These are phyloP conservation scores for Xestia ashworthii DNA, from an alignment of 2,888 invertebrate genomes.

Conservation along the genomic window DNA sequence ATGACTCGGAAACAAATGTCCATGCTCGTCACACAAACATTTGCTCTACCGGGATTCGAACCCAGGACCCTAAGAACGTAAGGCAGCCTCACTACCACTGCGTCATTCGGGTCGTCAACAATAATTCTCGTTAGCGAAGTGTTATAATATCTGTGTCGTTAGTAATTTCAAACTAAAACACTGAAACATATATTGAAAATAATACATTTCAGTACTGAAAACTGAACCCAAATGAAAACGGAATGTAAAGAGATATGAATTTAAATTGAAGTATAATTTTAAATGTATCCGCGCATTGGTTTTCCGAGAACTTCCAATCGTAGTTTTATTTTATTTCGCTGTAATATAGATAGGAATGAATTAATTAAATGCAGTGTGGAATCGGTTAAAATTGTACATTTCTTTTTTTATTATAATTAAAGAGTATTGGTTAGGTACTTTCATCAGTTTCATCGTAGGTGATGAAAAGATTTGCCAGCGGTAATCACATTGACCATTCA, in stretches of 20 bases:
- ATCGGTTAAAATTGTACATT: background rate
- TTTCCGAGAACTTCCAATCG: conserved; percentile 17
- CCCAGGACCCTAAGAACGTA: too few species aligned
- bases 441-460: background rate
- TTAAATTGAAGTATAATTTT: conserved; percentile 39
- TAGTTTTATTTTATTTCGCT: conserved; percentile 26
- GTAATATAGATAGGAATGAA: background rate
- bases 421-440: background rate
- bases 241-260: conserved; percentile 44
- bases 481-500: background rate
- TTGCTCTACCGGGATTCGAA: too few species aligned
- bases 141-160: too few species aligned
- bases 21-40: too few species aligned
- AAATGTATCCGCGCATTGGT: conserved; percentile 16
- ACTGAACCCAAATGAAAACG: conserved; percentile 12
- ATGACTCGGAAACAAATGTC: too few species aligned
- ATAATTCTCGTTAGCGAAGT: too few species aligned
- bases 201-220: conserved; percentile 5
- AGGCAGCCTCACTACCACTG: too few species aligned
- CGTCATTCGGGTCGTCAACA: too few species aligned
- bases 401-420: background rate
- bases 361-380: conserved; percentile 29
- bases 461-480: background rate
- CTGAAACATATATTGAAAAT: background rate
- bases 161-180: background rate